Percentiles rank a stretch among this genome's conserved stretches.
Evolutionary conservation across 2,888 invertebrate species (phyloP).

Genomic region (Tenthredo notha): DNA sequence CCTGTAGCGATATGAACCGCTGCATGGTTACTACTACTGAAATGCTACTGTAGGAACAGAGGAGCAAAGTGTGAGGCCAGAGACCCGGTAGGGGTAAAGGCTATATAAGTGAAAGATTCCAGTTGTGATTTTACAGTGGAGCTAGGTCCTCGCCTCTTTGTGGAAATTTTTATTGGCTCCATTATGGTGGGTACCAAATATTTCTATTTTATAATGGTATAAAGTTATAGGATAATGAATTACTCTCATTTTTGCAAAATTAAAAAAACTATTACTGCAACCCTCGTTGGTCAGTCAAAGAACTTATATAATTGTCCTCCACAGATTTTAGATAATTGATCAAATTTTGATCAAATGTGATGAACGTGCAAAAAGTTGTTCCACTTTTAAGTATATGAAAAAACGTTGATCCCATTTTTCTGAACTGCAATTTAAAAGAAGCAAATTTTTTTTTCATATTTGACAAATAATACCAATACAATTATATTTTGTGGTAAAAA

Average conservation of each 20-base stretch:
- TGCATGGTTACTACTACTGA: conserved; percentile 31
- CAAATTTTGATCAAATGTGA: background rate
- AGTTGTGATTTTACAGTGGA: conserved; percentile 72
- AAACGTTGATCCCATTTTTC: background rate
- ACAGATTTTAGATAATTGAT: background rate
- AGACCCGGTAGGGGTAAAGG: conserved; percentile 70
- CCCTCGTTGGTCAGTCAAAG: background rate
- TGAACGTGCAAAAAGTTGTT: background rate
- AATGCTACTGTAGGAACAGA: conserved; percentile 26
- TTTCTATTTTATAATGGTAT: background rate
- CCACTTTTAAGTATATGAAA: background rate
- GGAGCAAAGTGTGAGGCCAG: conserved; percentile 41
- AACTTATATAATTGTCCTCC: background rate
- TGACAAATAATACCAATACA: background rate
- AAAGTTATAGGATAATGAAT: background rate
- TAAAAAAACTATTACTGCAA: background rate
- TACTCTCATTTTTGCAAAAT: background rate
- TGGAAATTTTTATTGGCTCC: conserved; percentile 59
- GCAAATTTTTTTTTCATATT: background rate
- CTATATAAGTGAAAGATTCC: conserved; percentile 75
- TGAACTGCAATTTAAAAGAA: background rate
- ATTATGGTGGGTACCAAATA: conserved; percentile 62
- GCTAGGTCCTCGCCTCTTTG: conserved; percentile 68
- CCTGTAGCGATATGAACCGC: conserved; percentile 10
- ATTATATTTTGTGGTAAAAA: background rate